Evolutionary conservation across 2,113 vertebrate genomes (phyloP).

Genomic region (Misgurnus mizolepis): DNA sequence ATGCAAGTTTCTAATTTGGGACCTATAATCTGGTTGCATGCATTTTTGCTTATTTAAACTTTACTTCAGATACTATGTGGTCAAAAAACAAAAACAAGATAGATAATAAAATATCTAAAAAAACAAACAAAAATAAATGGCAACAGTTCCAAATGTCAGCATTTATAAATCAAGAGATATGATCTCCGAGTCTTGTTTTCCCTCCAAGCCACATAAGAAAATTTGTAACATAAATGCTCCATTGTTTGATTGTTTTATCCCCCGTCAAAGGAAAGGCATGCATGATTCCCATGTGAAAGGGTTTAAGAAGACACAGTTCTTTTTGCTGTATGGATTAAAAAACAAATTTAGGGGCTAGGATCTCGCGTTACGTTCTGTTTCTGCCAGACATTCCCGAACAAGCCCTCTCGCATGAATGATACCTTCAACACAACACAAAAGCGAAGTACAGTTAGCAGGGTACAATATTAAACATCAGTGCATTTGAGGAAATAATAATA

Average conservation of each 20-base stretch:
- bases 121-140: constrained; percentile 44
- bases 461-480: background rate
- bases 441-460: background rate
- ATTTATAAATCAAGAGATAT: constrained; percentile 24
- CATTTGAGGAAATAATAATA: background rate
- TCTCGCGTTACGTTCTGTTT: constrained; percentile 94
- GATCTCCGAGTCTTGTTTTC: constrained; percentile 10
- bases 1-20: constrained; percentile 77
- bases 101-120: constrained; percentile 40
- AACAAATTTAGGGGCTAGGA: constrained; percentile 77
- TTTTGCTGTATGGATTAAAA: constrained; percentile 50
- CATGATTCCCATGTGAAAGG: constrained; percentile 50
- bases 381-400: constrained; percentile 95
- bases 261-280: constrained; percentile 46
- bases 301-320: constrained; percentile 37
- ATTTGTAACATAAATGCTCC: constrained; percentile 40
- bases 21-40: constrained; percentile 64
- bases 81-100: constrained; percentile 7
- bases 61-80: constrained; percentile 55
- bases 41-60: constrained; percentile 68
- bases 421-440: constrained; percentile 70
- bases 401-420: constrained; percentile 96
- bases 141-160: constrained; percentile 49
- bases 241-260: constrained; percentile 53
- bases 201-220: constrained; percentile 39